A percentile compares a stretch with the other conserved stretches of the same genome.
phyloP scores from a whole-genome alignment of 2,113 vertebrate species.

The Motacilla alba region DNA sequence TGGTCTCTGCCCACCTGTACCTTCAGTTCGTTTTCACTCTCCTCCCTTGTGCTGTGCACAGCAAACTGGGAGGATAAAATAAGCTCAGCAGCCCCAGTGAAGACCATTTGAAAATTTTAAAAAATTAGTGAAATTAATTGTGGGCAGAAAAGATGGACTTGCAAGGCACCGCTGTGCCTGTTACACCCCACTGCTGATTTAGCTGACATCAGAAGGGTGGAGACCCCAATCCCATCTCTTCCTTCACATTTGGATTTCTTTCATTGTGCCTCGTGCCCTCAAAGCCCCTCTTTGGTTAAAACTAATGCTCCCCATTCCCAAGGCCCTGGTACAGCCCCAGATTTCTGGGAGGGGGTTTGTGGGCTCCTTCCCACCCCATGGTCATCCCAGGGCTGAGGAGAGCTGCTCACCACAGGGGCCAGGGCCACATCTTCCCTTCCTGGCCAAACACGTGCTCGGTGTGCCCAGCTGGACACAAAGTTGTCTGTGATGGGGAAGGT shows the following conservation, averaged over 20 bases:
- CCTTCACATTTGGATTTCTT: neutral
- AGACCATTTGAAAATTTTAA: neutral
- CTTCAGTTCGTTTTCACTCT: neutral
- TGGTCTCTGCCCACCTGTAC: neutral
- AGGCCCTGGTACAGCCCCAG: accelerated
- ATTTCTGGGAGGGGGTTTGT: neutral
- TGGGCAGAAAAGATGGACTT: neutral
- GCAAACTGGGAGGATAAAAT: neutral
- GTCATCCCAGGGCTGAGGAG: neutral
- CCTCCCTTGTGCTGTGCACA: neutral
- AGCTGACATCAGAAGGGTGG: neutral
- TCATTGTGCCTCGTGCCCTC: neutral
- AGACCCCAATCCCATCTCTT: neutral
- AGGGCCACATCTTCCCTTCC: accelerated
- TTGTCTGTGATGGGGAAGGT: accelerated
- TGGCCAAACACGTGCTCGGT: neutral
- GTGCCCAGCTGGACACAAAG: accelerated
- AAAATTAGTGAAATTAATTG: neutral
- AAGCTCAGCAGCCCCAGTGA: neutral
- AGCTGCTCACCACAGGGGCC: neutral
- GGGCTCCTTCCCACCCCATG: neutral
- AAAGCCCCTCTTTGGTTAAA: neutral
- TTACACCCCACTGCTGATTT: neutral
- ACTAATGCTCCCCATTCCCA: neutral
- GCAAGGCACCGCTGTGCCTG: accelerated